Percentiles rank a stretch among this genome's conserved stretches.
These are phyloP conservation scores for Drosophila monieri DNA, from an alignment of 2,888 invertebrate genomes.

Conservation along the genomic window DNA sequence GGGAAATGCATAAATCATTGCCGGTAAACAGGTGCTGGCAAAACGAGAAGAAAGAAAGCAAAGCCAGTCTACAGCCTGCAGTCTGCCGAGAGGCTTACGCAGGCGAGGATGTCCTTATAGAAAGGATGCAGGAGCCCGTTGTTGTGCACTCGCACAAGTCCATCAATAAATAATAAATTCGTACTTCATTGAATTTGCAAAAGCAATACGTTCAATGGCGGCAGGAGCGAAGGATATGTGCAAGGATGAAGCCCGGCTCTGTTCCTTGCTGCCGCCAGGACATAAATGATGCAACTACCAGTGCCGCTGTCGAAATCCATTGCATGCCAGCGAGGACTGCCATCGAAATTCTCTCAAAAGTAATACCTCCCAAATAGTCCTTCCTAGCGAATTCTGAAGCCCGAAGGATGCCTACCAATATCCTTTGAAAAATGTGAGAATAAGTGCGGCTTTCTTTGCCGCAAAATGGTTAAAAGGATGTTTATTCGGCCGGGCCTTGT, in stretches of 20 bases:
- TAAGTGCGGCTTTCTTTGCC: background rate
- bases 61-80: background rate
- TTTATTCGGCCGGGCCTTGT: background rate
- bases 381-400: constrained; percentile 1
- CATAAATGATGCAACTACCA: constrained; percentile 42
- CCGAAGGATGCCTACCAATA: background rate
- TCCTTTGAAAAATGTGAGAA: background rate
- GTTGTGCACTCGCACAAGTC: constrained; percentile 60
- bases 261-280: constrained; percentile 12
- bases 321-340: constrained; percentile 4
- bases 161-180: constrained; percentile 72
- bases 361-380: too few relatives aligned
- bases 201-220: constrained; percentile 53
- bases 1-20: constrained; percentile 51
- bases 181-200: constrained; percentile 67
- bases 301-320: constrained; percentile 29
- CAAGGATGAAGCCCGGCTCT: background rate
- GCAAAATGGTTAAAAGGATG: background rate
- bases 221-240: background rate
- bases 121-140: constrained; percentile 1
- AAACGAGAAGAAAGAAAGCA: background rate
- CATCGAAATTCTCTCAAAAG: constrained; percentile 16
- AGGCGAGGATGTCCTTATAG: background rate
- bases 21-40: constrained; percentile 39
- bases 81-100: constrained; percentile 10